Percentiles rank a stretch among this genome's conserved stretches.
phyloP scores from a whole-genome alignment of 2,888 invertebrate genomes.

The Erebia ligea region DNA sequence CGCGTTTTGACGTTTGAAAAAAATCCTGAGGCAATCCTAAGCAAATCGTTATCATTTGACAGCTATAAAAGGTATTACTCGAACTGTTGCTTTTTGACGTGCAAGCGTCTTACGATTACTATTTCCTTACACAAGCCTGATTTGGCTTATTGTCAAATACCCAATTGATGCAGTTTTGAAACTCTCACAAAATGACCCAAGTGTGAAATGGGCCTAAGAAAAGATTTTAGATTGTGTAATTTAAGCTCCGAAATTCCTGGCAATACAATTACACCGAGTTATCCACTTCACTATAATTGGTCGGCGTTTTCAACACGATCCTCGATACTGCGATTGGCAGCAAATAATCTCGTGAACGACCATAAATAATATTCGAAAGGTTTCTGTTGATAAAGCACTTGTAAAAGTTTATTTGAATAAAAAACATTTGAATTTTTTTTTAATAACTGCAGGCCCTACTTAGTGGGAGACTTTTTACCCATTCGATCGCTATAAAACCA shows the following conservation, averaged over 20 bases:
- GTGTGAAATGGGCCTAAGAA: slow-evolving; percentile 45
- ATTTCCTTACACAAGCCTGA: too few species aligned
- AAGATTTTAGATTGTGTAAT: slow-evolving; percentile 49
- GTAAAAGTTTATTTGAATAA: too few species aligned
- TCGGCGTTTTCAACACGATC: slow-evolving; percentile 4
- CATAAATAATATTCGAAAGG: not conserved
- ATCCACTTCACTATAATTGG: slow-evolving; percentile 17
- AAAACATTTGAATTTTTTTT: too few species aligned
- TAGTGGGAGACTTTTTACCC: too few species aligned
- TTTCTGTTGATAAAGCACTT: not conserved
- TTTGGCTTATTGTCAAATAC: not conserved
- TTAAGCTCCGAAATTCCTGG: slow-evolving; percentile 37
- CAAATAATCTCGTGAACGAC: slow-evolving; percentile 2
- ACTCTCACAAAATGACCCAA: not conserved
- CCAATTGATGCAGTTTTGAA: not conserved
- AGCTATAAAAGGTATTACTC: too few species aligned
- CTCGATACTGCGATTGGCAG: slow-evolving; percentile 6
- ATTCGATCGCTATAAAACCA: too few species aligned
- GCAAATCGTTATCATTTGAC: too few species aligned
- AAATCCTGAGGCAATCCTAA: too few species aligned
- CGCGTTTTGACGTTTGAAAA: too few species aligned
- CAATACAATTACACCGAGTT: slow-evolving; percentile 24
- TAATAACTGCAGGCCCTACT: too few species aligned
- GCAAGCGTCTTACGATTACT: too few species aligned
- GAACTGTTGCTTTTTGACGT: too few species aligned